These are phyloP conservation scores for Tetraodon nigroviridis DNA, from an alignment of 2,113 vertebrate genomes.

Conservation along the genomic window DNA sequence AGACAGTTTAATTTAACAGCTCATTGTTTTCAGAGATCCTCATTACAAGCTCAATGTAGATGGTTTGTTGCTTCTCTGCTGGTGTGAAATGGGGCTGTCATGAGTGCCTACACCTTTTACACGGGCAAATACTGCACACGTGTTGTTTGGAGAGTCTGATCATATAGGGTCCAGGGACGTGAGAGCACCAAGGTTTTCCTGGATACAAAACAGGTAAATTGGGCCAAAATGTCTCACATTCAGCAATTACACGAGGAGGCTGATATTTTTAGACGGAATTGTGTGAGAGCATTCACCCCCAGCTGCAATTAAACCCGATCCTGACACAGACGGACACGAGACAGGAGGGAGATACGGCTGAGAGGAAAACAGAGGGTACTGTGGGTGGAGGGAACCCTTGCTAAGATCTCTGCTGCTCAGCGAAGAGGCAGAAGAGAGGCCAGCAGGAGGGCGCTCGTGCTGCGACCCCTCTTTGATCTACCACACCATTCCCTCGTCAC, in stretches of 20 bases:
- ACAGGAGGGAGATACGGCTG: conserved; percentile 14
- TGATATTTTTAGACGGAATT: conserved; percentile 36
- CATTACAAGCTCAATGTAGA: neutral
- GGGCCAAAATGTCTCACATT: conserved; percentile 17
- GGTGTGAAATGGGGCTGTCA: conserved; percentile 12
- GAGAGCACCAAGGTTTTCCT: conserved; percentile 34
- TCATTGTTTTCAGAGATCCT: conserved; percentile 12
- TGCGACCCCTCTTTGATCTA: conserved; percentile 47
- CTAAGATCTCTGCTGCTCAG: conserved; percentile 46
- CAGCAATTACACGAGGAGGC: neutral
- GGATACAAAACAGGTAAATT: conserved; percentile 41
- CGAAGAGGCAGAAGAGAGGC: conserved; percentile 44
- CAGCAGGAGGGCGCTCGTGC: conserved; percentile 31
- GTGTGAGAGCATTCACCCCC: conserved; percentile 35
- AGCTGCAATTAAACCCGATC: conserved; percentile 47
- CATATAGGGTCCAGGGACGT: conserved; percentile 35
- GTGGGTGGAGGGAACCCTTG: conserved; percentile 25
- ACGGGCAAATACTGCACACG: neutral
- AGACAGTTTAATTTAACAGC: conserved; percentile 35
- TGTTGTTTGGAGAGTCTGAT: conserved; percentile 19
- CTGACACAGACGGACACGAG: conserved; percentile 22
- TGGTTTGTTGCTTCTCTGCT: conserved; percentile 3
- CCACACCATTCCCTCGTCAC: conserved; percentile 19
- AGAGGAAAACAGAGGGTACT: conserved; percentile 5
- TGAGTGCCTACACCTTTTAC: neutral